Evolutionary conservation across 2,888 invertebrate species (phyloP), one percentile per base, ranked within the genome.

Genomic region (Pemphredon lugubris): DNA sequence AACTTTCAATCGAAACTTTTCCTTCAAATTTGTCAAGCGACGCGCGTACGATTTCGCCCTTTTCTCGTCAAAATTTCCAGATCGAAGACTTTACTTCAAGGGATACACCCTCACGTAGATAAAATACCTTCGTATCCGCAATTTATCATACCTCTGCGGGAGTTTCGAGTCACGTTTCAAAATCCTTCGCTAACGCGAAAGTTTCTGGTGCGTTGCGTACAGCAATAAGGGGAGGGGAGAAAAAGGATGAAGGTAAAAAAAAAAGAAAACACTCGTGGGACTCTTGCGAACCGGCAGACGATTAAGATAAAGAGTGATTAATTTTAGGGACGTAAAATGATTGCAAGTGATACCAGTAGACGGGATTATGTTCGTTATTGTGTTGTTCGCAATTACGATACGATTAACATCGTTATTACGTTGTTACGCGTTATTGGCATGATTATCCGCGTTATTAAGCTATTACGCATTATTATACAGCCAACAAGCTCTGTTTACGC

Each of bases 401-500:
- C 39, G 34, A 51, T 51, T 51, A 51, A 39, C 51, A 9, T 37
- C 21, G 65, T 55, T 47, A 48, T 73, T 73, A 73, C 39, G 59
- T 55, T 53, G 60, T 73, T 73, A 60, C 30, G 34, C 18, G 6
- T 47, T 59, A 71, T 72, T 71, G 72, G 23, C 54, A 55, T 55
- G 64, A 70, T 72, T 72, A 58, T 53, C 70, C 13, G 18, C 48
- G 54, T 72, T 64, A 72, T 72, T 72, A 65, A 71, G 50, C 65
- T 71, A 54, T 72, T 73, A 73, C 53, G 50, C 44, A 30, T 91
- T 90, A 87, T 90, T 90, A 85, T 91, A 91, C 77, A 88, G 89
- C 26, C 3, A 78, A 90, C 75, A 86, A 88, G 63, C 90, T 91
- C 83, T 88, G 87, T 86, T 91, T 91, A 87, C 89, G 91, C 42